Base-by-base conservation (phyloP, 2,113 vertebrate species). In the Phrynosoma platyrhinos region DNA sequence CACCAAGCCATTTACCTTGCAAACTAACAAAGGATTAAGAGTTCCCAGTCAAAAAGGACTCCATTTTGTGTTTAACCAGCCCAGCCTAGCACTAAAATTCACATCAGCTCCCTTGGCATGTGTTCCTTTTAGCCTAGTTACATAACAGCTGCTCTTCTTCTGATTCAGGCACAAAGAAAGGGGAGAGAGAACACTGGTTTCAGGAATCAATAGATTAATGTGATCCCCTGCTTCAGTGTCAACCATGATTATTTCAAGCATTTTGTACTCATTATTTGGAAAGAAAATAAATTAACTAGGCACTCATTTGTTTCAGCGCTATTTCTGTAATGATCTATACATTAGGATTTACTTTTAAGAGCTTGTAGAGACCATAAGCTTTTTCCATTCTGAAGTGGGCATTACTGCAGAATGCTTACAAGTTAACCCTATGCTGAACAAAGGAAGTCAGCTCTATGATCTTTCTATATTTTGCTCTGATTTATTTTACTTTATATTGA, bases 161-260 rank as follows among this genome's bases (percentile, higher is more conserved):
- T 25, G 47, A 82, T 82, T 36, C 64, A 30, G 58, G 53, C 32
- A 52, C 75, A 91, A 79, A 69, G 23, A 90, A 90, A 55, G 6
- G 90, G 91, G 87, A 92, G 79, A 80, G 79, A 32, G 36, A 86
- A 82, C 71, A 79, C 89, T 93, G 62, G 91, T 92, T 93, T 93
- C 87, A 92, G 83, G 92, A 92, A 92, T 93, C 94, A 91, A 94
- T 52, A 91, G 91, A 92, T 93, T 92, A 92, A 42, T 90, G 91
- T 93, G 91, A 94, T 92, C 82, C 90, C 13, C 36, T 85, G 82
- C 52, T 92, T 86, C 87, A 90, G 36, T 75, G 21, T 40, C 77
- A 88, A 89, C 90, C 90, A 89, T 92, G 87, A 82, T 91, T 88
- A 2, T 1, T 1, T 25, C 72, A 87, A 86, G 1, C 85, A n/a